Base-by-base conservation (phyloP, 2,113 vertebrate genomes). In the Hymenochirus boettgeri region DNA sequence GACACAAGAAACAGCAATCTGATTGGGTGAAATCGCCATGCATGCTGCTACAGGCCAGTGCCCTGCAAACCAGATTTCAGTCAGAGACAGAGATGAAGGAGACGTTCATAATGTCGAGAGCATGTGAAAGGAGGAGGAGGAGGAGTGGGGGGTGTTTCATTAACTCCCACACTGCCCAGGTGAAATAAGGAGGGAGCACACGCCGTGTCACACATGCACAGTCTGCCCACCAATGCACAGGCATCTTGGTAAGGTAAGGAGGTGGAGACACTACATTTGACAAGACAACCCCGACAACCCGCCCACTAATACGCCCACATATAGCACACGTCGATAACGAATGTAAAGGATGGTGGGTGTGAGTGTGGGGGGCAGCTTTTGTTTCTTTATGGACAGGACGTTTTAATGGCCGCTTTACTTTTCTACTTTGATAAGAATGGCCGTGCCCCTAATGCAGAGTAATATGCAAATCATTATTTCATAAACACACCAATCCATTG, bases 381-480 rank as follows among this genome's bases (percentile, higher is more conserved):
- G 63, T 66, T 66, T 66, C 63, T 66, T 66, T 66, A 57, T n/a
- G 63, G 63, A 58, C 55, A 66, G 63, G 55, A 66, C 54, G 58
- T n/a, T 55, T 59, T 59, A 67, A 67, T 67, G 56, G 56, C 56
- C 39, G 56, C 64, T 67, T 67, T 67, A 67, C 64, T 67, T 59
- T 57, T 47, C 24, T n/a, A 59, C 46, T 58, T 52, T 67, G 64
- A 67, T 57, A 67, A 67, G 64, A n/a, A 67, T 67, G 64, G 64
- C 55, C 51, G 64, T 47, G 58, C 64, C 64, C 64, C 64, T 51
- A 66, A 21, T 13, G 12, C 12, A 13, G 5, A 39, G 12, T 13
- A 42, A 12, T 17, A 5, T 42, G 37, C 37, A 17, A 3, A 33
- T 7, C 8, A 33, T 12, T 4, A 33, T 12, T 33, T 7, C 31